A percentile compares a stretch with the other conserved stretches of the same genome.
Conservation (phyloP, 30 jellyfish, hydroid and myxozoan species). For the Aurelia aurita region DNA sequence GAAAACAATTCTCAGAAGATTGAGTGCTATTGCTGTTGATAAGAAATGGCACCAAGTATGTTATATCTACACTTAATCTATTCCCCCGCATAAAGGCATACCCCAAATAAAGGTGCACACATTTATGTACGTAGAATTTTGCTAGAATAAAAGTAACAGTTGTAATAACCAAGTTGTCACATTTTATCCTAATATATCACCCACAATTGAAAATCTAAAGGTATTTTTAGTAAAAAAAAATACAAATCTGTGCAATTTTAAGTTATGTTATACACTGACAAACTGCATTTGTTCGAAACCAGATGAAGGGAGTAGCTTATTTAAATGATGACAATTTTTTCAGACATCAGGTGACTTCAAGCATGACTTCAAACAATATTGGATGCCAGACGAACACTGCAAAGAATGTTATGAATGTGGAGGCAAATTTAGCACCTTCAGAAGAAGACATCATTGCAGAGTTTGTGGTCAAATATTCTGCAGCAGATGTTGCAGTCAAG, state of each 20-base stretch:
- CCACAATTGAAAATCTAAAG: no score
- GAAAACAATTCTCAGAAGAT: conserved; percentile 86
- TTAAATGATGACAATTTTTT: not conserved
- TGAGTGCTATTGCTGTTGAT: conserved; percentile 97
- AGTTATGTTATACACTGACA: no score
- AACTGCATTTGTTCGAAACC: no score
- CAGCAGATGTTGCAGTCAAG: conserved; percentile 95
- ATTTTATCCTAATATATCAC: no score
- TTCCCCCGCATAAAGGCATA: no score
- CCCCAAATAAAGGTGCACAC: no score
- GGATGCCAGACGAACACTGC: conserved; percentile 99
- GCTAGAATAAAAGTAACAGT: no score
- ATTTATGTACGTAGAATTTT: no score
- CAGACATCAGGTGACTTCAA: conserved; percentile 95
- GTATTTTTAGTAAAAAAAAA: no score
- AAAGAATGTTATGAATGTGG: conserved; percentile 98
- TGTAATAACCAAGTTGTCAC: no score
- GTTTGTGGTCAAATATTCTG: conserved; percentile 98
- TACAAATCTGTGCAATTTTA: no score
- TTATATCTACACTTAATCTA: no score
- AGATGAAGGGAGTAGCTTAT: not conserved
- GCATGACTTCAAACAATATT: conserved; percentile 93
- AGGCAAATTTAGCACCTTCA: conserved; percentile 80
- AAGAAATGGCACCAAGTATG: conserved; percentile 95
- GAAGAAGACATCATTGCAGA: conserved; percentile 98